These are phyloP conservation scores for Dicranocentrus wangi DNA, from an alignment of 2,888 invertebrate genomes.

Conservation along the genomic window DNA sequence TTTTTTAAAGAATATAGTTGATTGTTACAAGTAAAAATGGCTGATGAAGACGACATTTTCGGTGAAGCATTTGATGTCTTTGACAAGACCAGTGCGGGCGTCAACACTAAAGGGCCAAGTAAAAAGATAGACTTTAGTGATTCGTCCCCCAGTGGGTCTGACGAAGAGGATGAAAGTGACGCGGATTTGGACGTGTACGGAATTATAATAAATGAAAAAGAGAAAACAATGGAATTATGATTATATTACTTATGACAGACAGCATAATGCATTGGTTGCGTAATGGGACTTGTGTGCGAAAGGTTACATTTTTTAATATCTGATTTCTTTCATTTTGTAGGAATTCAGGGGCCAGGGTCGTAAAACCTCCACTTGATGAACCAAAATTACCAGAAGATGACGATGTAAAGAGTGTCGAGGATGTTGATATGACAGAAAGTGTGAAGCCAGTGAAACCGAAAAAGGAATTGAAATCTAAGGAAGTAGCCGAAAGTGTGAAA, in stretches of 20 bases:
- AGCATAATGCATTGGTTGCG: no score
- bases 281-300: no score
- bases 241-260: no score
- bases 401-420: not conserved
- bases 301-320: not conserved
- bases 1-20: no score
- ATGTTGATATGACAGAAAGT: no score
- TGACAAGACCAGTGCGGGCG: constrained; percentile 52
- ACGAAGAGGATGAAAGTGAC: constrained; percentile 39
- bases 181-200: constrained; percentile 26
- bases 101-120: not conserved
- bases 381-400: not conserved
- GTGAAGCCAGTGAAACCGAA: no score
- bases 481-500: no score
- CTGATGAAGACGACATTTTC: constrained; percentile 58
- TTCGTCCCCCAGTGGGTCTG: no score
- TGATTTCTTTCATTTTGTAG: not conserved
- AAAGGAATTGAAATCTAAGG: no score
- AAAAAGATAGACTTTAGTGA: constrained; percentile 41
- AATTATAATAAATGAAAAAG: not conserved
- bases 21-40: constrained; percentile 22
- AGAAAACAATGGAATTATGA: not conserved
- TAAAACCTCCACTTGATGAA: not conserved
- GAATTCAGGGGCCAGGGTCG: not conserved
- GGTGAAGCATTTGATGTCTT: constrained; percentile 65